Conservation (phyloP, 1,140 invertebrate species). For the Nilaparvata lugens region DNA sequence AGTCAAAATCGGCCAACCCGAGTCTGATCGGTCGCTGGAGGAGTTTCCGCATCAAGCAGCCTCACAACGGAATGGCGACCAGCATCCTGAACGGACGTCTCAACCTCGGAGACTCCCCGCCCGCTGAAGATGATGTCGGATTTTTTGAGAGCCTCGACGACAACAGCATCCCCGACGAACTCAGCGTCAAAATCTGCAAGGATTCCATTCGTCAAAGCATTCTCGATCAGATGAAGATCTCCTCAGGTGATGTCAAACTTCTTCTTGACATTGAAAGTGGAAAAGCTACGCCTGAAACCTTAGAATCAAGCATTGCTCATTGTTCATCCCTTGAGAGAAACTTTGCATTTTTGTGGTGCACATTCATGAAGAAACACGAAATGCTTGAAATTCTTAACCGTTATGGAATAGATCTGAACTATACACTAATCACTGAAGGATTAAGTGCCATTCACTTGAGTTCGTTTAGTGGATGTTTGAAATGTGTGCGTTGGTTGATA, state of each 20-base stretch:
- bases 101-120: conserved; percentile 10
- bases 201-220: conserved; percentile 60
- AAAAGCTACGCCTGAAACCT: conserved; percentile 19
- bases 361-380: conserved; percentile 55
- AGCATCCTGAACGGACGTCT: background rate
- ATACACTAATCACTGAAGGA: conserved; percentile 54
- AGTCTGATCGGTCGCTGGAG: conserved; percentile 32
- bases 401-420: conserved; percentile 55
- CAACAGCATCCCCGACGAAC: conserved; percentile 48
- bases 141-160: conserved; percentile 33
- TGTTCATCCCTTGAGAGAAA: conserved; percentile 50
- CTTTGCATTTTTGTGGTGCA: conserved; percentile 55
- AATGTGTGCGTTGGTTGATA: conserved; percentile 58
- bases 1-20: conserved; percentile 28
- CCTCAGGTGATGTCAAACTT: conserved; percentile 50
- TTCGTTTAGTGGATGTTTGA: conserved; percentile 63
- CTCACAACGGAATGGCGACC: background rate
- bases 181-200: conserved; percentile 60
- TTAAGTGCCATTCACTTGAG: conserved; percentile 60
- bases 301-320: conserved; percentile 1
- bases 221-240: conserved; percentile 56
- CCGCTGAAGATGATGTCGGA: conserved; percentile 15
- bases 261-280: conserved; percentile 59
- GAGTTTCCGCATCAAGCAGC: conserved; percentile 19
- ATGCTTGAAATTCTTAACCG: conserved; percentile 48